Base-by-base conservation (phyloP, 53 echinoderm and acorn worm genomes). In the Temnopleurus reevesii region DNA sequence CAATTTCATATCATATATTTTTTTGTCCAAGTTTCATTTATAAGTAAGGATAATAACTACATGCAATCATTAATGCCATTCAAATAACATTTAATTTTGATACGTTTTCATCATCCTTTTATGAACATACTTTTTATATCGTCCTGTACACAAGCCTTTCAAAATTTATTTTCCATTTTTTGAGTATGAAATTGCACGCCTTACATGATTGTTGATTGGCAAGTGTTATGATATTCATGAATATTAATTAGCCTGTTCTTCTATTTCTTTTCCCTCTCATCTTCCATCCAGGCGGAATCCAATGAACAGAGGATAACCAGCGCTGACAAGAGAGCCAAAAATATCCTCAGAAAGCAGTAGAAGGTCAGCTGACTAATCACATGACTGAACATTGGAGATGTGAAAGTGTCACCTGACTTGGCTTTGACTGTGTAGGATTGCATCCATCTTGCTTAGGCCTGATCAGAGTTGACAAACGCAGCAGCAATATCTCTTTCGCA, bases 241-340 rank as follows among this genome's bases (percentile, higher is more conserved):
- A 44, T 77, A 77, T 60, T 27, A 23, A 46, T 15, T 24, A 12
- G 23, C 2, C 17, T 12, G 23, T 29, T 85, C 29, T 6, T 59
- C 26, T 28, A 8, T 54, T 57, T 27, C 2, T 83, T 23, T 83
- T 54, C 35, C 41, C 83, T 55, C 49, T 79, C 79, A 23, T 35
- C 31, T 9, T 65, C 33, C 6, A 27, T 83, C 43, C 90, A 98
- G 98, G 95, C 98, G 8, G 86, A 90, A 57, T 93, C 98, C 28
- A 95, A 95, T n/a, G 94, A 95, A 83, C 64, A 86, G 24, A 90
- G 98, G 61, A 98, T 98, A 61, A 90, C 89, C 24, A 76, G 83
- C 38, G 98, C 98, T 1, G 98, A 98, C 81, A 94, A 94, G 92
- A 91, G 98, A 76, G 98, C 98, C 45, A 98, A 98, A 83, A 89